Percentiles rank a stretch among this genome's conserved stretches.
phyloP scores from a whole-genome alignment of 1,140 invertebrate genomes.

The Diachasmimorpha longicaudata region DNA sequence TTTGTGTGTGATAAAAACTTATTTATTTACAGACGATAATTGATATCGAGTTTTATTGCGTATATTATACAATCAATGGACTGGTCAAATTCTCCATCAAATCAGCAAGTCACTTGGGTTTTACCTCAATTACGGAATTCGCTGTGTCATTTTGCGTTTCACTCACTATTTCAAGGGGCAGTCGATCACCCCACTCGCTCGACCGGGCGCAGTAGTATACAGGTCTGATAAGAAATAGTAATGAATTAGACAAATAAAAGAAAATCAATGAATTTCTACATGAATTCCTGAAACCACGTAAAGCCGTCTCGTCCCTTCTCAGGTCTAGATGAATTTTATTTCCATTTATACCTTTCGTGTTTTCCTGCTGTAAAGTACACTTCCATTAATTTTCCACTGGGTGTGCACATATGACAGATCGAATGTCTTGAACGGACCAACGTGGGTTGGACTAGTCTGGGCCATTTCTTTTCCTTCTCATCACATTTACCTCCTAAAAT shows the following conservation, averaged over 20 bases:
- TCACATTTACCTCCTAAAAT: constrained; percentile 54
- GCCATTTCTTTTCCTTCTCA: constrained; percentile 70
- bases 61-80: too few species aligned
- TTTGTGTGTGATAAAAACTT: neutral
- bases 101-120: too few species aligned
- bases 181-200: constrained; percentile 76
- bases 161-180: constrained; percentile 65
- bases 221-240: constrained; percentile 54
- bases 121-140: neutral
- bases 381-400: constrained; percentile 76
- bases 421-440: constrained; percentile 72
- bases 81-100: neutral
- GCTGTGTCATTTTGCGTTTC: neutral
- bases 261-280: constrained; percentile 16
- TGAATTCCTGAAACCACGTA: too few species aligned
- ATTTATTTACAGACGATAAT: neutral
- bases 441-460: constrained; percentile 74
- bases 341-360: constrained; percentile 70
- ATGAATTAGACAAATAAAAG: neutral
- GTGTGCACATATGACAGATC: constrained; percentile 80
- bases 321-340: too few species aligned
- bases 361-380: constrained; percentile 77
- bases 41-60: neutral
- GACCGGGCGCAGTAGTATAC: constrained; percentile 74
- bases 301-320: too few species aligned